Conservation (phyloP, 1,140 invertebrate species). For the Ceratina calcarata region DNA sequence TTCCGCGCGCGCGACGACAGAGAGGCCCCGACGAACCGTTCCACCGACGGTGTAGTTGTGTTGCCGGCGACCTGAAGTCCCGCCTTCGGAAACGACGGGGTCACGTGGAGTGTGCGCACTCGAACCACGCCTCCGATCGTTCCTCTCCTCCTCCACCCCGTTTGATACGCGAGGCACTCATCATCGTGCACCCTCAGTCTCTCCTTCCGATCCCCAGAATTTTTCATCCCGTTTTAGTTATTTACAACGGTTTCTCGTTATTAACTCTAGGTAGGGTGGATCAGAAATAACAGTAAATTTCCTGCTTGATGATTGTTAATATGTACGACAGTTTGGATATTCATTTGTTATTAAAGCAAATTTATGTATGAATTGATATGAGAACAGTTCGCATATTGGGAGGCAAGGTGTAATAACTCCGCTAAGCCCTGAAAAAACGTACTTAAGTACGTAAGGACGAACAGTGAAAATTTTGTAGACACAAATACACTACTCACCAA, state of each 20-base stretch:
- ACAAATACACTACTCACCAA: too few species aligned
- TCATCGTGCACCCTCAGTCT: not conserved
- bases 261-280: not conserved
- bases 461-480: too few species aligned
- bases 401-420: too few species aligned
- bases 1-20: conserved; percentile 60
- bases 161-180: not conserved
- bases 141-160: conserved; percentile 33
- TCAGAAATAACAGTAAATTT: not conserved
- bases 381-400: too few species aligned
- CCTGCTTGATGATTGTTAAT: too few species aligned
- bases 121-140: conserved; percentile 71
- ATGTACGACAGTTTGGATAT: too few species aligned
- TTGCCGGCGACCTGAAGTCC: conserved; percentile 64
- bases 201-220: conserved; percentile 15
- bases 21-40: conserved; percentile 60
- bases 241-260: conserved; percentile 8
- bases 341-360: too few species aligned
- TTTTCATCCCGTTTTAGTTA: conserved; percentile 19
- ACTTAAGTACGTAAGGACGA: too few species aligned
- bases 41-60: conserved; percentile 57
- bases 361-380: too few species aligned
- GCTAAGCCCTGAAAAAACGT: too few species aligned
- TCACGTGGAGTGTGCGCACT: conserved; percentile 75
- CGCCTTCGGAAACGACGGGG: conserved; percentile 68